Conservation (phyloP, 2,888 invertebrate species). For the Eumerus sabulonum region DNA sequence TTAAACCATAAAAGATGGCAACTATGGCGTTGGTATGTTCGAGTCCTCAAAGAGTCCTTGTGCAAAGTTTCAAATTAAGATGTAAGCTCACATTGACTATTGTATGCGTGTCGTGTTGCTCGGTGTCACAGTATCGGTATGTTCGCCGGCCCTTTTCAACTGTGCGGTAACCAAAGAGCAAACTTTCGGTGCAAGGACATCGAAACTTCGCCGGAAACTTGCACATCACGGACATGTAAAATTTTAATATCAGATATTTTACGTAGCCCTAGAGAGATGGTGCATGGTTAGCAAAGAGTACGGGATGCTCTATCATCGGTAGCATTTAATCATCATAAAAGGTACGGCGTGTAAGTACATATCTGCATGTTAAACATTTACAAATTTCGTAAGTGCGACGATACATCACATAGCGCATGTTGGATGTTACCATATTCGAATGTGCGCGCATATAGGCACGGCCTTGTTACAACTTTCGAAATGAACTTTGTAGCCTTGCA, state of each 20-base stretch:
- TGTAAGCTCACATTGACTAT: slow-evolving; percentile 58
- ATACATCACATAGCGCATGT: background rate
- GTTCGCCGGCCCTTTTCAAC: slow-evolving; percentile 31
- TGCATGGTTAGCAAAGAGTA: background rate
- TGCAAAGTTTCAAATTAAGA: slow-evolving; percentile 64
- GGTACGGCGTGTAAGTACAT: slow-evolving; percentile 30
- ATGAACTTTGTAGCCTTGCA: slow-evolving; percentile 56
- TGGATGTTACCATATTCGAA: too few relatives aligned
- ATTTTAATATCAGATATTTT: slow-evolving; percentile 63
- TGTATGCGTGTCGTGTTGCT: too few relatives aligned
- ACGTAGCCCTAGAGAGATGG: slow-evolving; percentile 51
- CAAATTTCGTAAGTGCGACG: slow-evolving; percentile 33
- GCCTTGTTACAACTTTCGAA: slow-evolving; percentile 41
- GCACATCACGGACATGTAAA: slow-evolving; percentile 55
- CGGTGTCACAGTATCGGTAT: background rate
- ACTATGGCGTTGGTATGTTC: slow-evolving; percentile 9
- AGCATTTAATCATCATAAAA: slow-evolving; percentile 69
- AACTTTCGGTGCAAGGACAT: slow-evolving; percentile 59
- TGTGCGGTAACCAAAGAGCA: slow-evolving; percentile 43
- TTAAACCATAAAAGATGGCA: slow-evolving; percentile 55
- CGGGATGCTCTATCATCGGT: slow-evolving; percentile 41
- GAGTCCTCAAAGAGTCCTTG: slow-evolving; percentile 5
- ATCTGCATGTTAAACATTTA: slow-evolving; percentile 46
- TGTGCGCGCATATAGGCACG: slow-evolving; percentile 10
- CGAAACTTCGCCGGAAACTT: slow-evolving; percentile 53